Evolutionary conservation across 2,113 vertebrate species (phyloP).

Genomic region (Cyprinus carpio): DNA sequence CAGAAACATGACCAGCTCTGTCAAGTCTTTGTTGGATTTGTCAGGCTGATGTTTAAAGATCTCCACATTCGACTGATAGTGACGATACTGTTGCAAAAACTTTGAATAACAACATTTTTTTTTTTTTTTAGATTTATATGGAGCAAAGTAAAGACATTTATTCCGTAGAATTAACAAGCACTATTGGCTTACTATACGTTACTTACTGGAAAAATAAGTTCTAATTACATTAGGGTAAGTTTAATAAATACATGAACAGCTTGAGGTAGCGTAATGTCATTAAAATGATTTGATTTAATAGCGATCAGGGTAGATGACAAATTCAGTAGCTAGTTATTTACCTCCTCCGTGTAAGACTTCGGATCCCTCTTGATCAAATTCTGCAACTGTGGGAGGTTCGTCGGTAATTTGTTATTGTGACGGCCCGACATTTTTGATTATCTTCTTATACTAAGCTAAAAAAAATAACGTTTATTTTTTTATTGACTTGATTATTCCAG

Average conservation of each 20-base stretch:
- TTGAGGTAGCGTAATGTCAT: neutral
- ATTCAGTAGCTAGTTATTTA: constrained; percentile 53
- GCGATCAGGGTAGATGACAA: neutral
- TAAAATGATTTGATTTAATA: neutral
- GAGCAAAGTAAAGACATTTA: neutral
- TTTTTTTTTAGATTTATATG: neutral
- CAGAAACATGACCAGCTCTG: constrained; percentile 90
- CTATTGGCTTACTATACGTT: no score
- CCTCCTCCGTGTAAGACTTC: constrained; percentile 88
- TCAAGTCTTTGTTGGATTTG: constrained; percentile 90
- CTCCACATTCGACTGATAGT: constrained; percentile 92
- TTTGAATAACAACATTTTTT: constrained; percentile 60
- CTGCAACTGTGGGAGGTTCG: constrained; percentile 91
- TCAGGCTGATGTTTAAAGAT: constrained; percentile 94
- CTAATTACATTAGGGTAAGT: neutral
- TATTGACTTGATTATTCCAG: no score
- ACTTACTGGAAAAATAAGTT: neutral
- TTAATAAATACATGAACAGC: neutral
- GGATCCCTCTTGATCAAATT: constrained; percentile 95
- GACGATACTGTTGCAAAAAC: constrained; percentile 93
- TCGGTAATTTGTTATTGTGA: constrained; percentile 90
- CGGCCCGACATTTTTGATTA: constrained; percentile 81
- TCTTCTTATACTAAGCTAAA: neutral
- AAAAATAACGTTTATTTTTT: neutral
- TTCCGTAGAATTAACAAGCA: neutral